Conservation (phyloP, 2,888 invertebrate genomes). For the Monochamus alternatus region DNA sequence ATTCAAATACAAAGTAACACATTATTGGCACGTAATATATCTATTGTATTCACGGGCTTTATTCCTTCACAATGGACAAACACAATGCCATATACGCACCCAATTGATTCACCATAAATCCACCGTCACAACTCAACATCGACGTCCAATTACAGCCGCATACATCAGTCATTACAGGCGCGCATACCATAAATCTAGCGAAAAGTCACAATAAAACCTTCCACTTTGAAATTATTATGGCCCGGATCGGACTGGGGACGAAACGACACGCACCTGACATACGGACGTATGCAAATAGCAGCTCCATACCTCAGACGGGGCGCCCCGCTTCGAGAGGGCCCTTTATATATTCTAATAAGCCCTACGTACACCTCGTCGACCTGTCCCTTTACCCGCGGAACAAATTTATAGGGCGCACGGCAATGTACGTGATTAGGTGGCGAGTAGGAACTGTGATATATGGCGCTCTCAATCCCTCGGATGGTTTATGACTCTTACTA, state of each 20-base stretch:
- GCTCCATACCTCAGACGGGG: not conserved
- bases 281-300: constrained; percentile 20
- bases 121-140: not conserved
- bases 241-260: not conserved
- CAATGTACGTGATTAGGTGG: too few species aligned
- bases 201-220: not conserved
- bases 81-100: not conserved
- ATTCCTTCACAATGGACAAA: not conserved
- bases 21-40: too few species aligned
- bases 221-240: not conserved
- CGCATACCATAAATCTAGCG: not conserved
- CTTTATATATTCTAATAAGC: constrained; percentile 49
- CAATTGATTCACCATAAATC: not conserved
- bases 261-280: constrained; percentile 28
- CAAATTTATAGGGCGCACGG: constrained; percentile 26
- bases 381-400: constrained; percentile 40
- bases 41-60: too few species aligned
- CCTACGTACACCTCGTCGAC: constrained; percentile 32
- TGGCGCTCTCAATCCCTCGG: too few species aligned
- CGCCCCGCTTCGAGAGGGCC: constrained; percentile 37
- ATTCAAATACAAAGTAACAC: too few species aligned
- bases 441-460: too few species aligned
- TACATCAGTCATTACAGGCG: not conserved
- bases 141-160: not conserved
- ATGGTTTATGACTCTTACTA: too few species aligned